Conservation (phyloP, 2,888 invertebrate genomes). For the Peribatodes rhomboidaria region DNA sequence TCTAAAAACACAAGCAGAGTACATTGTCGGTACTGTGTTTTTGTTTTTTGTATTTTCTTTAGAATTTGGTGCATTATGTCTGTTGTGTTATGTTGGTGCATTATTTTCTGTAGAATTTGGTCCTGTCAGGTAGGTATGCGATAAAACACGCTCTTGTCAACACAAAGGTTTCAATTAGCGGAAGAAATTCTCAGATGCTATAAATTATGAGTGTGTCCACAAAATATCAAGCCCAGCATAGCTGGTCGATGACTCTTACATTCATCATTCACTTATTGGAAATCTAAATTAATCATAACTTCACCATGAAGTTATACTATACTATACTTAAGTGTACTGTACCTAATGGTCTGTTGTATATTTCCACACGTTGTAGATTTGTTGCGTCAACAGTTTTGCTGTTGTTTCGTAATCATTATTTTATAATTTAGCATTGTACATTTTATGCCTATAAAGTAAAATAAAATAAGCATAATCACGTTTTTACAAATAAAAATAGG, state of each 20-base stretch:
- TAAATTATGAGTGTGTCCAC: conserved; percentile 8
- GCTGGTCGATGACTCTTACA: conserved; percentile 8
- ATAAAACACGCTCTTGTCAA: not conserved
- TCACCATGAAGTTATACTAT: not conserved
- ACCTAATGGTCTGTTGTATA: too few species aligned
- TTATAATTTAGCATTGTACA: not conserved
- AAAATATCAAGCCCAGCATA: conserved; percentile 4
- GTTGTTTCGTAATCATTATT: not conserved
- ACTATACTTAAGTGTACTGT: too few species aligned
- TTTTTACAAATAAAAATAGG: too few species aligned
- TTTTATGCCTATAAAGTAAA: not conserved
- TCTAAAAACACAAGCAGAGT: too few species aligned
- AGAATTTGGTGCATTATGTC: too few species aligned
- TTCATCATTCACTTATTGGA: too few species aligned
- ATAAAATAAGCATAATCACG: not conserved
- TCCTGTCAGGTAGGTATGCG: too few species aligned
- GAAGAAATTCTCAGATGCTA: conserved; percentile 12
- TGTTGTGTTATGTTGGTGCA: too few species aligned
- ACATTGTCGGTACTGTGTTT: too few species aligned
- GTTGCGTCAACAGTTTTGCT: not conserved
- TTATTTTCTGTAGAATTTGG: too few species aligned
- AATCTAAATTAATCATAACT: conserved; percentile 34
- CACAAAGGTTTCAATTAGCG: not conserved
- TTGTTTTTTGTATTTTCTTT: too few species aligned
- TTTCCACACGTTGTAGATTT: not conserved